Evolutionary conservation across 2,888 invertebrate genomes (phyloP), one percentile per base, ranked within the genome.

Genomic region (Rhagonycha fulva): DNA sequence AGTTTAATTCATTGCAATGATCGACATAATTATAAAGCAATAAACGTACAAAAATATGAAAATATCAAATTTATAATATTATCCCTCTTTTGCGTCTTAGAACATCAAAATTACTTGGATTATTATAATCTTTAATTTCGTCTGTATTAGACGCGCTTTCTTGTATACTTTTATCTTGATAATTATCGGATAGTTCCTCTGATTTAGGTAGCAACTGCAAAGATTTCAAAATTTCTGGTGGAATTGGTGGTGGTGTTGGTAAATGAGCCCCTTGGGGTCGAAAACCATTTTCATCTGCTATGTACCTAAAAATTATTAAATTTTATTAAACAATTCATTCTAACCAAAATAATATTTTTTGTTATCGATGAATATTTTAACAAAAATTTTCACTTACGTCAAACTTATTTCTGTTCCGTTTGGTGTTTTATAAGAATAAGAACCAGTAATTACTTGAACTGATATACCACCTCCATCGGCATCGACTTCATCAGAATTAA

Each of bases 281-380:
- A 87, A 93, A 93, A 26, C 93, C 93, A 83, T 94, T 93, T 86
- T 94, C 93, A 84, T 94, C 94, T 78, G 94, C 94, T 71, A 92
- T 90, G 82, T 93, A 94, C 76, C 91, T 92, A 82, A 76, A 10
- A 12, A 19, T 68, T 24, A 60, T n/a, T 69, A n/a, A 9, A 72
- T 62, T 70, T 71, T n/a, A 12, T 30, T n/a, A 14, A 67, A 5
- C 66, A 67, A 67, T 70, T 70, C 0, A 11, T 60, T 68, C 2
- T 76, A 19, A 19, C 1, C 19, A 19, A 19, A 19, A 19, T 19
- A 19, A 19, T 19, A 19, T 19, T 2, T 19, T 19, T n/a, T n/a
- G n/a, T n/a, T 19, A 2, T 19, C 19, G 19, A 14, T 30, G 19
- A 68, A 79, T 60, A 28, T 71, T 28, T 30, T n/a, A 19, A 19